Conservation (phyloP, 2,888 invertebrate genomes). For the Lycophotia porphyrea region DNA sequence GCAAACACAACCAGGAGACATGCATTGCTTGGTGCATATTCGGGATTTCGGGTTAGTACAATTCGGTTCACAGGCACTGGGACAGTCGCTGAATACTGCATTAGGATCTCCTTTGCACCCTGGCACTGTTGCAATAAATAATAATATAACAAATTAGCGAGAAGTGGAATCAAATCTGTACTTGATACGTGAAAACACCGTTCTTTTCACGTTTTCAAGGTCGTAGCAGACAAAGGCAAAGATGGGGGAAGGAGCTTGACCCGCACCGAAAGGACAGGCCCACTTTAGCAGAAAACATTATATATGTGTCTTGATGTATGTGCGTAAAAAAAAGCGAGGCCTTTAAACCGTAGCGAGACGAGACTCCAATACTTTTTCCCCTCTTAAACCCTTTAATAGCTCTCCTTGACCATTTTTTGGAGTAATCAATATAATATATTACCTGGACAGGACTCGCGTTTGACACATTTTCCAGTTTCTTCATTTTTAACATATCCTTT, state of each 20-base stretch:
- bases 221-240: not conserved
- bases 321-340: no score
- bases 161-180: not conserved
- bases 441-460: slow-evolving; percentile 22
- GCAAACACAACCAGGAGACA: slow-evolving; percentile 38
- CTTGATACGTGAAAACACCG: not conserved
- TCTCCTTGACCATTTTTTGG: not conserved
- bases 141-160: not conserved
- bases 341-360: no score
- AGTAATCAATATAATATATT: no score
- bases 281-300: no score
- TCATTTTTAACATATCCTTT: slow-evolving; percentile 11
- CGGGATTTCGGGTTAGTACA: slow-evolving; percentile 52
- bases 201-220: not conserved
- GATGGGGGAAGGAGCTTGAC: not conserved
- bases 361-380: no score
- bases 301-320: no score
- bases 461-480: slow-evolving; percentile 13
- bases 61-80: slow-evolving; percentile 65
- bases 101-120: slow-evolving; percentile 69
- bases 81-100: slow-evolving; percentile 62
- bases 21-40: slow-evolving; percentile 24
- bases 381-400: no score
- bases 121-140: not conserved
- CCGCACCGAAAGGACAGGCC: not conserved